Evolutionary conservation across 53 echinoderm and acorn worm genomes (phyloP).

Genomic region (Pentamera pediparva): DNA sequence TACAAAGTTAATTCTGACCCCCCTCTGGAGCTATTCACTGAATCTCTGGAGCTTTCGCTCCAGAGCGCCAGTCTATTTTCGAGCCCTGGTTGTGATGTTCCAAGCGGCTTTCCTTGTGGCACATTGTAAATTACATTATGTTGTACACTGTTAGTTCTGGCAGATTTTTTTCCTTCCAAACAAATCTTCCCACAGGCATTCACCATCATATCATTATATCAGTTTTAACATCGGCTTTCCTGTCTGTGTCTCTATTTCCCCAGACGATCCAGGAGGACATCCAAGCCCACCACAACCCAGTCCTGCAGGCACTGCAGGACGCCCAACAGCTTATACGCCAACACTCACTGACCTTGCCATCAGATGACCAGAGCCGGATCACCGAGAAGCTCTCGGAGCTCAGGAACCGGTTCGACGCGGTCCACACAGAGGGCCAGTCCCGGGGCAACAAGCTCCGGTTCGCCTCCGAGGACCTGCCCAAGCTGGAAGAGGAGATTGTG

Average conservation of each 20-base stretch:
- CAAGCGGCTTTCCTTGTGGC: too few species aligned
- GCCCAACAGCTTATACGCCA: constrained; percentile 78
- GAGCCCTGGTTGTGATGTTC: too few species aligned
- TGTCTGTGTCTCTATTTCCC: not conserved
- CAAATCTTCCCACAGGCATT: too few species aligned
- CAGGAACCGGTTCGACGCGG: constrained; percentile 66
- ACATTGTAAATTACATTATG: too few species aligned
- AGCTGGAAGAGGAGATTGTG: constrained; percentile 68
- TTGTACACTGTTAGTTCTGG: too few species aligned
- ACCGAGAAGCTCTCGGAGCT: constrained; percentile 79
- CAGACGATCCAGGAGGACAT: constrained; percentile 86
- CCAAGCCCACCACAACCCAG: constrained; percentile 84
- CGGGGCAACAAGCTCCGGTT: constrained; percentile 80
- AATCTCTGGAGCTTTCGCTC: too few species aligned
- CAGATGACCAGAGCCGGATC: constrained; percentile 83
- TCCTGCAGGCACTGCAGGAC: constrained; percentile 78
- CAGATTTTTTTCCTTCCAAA: too few species aligned
- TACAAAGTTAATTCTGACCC: too few species aligned
- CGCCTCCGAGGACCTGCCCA: constrained; percentile 73
- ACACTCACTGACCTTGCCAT: constrained; percentile 68
- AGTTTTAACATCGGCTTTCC: not conserved
- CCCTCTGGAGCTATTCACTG: too few species aligned
- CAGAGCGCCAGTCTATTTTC: too few species aligned
- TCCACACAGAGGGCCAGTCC: constrained; percentile 64
- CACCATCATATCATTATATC: not conserved